Evolutionary conservation across 2,888 invertebrate species (phyloP).

Genomic region (Stenodema calcarata): DNA sequence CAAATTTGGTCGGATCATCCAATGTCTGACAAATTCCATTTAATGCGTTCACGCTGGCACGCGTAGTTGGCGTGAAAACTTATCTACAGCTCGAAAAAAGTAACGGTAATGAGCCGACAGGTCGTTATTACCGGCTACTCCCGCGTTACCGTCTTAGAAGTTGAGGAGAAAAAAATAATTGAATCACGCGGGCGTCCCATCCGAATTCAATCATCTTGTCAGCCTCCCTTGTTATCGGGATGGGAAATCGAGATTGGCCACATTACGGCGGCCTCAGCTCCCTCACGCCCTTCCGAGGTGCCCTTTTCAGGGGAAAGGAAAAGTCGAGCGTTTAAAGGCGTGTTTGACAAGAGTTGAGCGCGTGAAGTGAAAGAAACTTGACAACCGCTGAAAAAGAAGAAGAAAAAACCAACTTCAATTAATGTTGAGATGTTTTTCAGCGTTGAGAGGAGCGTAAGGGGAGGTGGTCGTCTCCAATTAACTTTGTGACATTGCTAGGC

Average conservation of each 20-base stretch:
- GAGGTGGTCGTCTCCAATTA: conserved; percentile 2
- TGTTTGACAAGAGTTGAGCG: conserved; percentile 21
- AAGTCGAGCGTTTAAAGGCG: conserved; percentile 13
- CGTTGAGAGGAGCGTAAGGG: neutral
- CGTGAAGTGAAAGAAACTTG: conserved; percentile 36
- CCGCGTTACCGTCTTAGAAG: neutral
- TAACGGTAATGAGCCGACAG: neutral
- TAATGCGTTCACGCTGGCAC: too few species aligned
- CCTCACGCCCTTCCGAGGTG: neutral
- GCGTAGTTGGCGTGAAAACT: too few species aligned
- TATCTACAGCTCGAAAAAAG: neutral
- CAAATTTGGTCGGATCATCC: too few species aligned
- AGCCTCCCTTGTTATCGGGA: neutral
- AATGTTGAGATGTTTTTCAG: conserved; percentile 33
- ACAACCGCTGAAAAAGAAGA: neutral
- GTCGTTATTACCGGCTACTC: conserved; percentile 4
- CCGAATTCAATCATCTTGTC: conserved; percentile 33
- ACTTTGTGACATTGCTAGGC: conserved; percentile 18
- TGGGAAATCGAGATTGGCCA: conserved; percentile 33
- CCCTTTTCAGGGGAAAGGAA: neutral
- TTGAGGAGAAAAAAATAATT: neutral
- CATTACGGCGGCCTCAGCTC: neutral
- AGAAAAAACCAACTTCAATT: conserved; percentile 35
- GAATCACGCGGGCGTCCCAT: conserved; percentile 21
- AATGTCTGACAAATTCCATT: too few species aligned